phyloP scores from a whole-genome alignment of 2,113 vertebrate species.

The Semnornis frantzii region DNA sequence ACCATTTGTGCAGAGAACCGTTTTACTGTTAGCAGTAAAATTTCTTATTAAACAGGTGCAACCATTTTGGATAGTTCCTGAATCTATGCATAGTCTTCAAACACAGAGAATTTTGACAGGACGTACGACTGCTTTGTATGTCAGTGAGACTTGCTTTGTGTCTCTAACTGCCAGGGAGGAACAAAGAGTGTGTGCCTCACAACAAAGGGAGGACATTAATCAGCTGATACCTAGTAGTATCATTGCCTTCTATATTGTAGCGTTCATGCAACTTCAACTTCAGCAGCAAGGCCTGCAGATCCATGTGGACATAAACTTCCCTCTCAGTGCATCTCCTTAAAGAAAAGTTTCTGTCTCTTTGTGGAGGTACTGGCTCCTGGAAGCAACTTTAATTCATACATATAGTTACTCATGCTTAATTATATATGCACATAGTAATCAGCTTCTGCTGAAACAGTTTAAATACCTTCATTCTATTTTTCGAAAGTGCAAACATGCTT shows the following conservation, averaged over 20 bases:
- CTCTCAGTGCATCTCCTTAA: not conserved
- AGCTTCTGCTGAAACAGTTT: not conserved
- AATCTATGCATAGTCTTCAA: not conserved
- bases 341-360: not conserved
- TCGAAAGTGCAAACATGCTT: not conserved
- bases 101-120: not conserved
- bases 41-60: not conserved
- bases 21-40: not conserved
- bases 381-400: not conserved
- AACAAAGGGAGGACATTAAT: not conserved
- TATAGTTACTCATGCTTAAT: not conserved
- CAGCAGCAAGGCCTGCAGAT: not conserved
- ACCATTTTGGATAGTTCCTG: not conserved
- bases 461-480: constrained; percentile 14
- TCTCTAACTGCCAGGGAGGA: not conserved
- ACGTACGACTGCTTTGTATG: not conserved
- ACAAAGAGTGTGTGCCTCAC: not conserved
- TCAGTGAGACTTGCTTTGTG: not conserved
- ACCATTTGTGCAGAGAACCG: not conserved
- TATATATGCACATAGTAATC: not conserved
- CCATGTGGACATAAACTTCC: not conserved
- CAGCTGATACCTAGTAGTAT: not conserved
- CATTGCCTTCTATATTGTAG: not conserved
- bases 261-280: not conserved
- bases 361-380: not conserved